These are phyloP conservation scores for Artibeus jamaicensis DNA, from an alignment of 2,797 vertebrate genomes.

Conservation along the genomic window DNA sequence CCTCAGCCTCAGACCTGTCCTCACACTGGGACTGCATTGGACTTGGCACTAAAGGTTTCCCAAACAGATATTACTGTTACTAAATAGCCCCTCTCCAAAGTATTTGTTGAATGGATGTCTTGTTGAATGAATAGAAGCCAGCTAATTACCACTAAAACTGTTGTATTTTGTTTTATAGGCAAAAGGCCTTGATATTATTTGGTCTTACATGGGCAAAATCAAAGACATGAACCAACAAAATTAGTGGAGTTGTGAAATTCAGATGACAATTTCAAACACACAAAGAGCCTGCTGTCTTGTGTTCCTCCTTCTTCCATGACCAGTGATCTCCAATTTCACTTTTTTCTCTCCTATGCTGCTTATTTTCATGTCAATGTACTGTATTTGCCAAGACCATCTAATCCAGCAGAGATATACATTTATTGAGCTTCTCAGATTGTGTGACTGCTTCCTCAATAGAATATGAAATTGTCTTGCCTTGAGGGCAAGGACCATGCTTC, in stretches of 20 bases:
- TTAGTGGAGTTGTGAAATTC: background rate
- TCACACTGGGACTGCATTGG: background rate
- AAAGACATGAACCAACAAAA: background rate
- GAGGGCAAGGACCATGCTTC: background rate
- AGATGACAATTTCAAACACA: background rate
- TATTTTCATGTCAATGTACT: background rate
- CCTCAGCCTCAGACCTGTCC: background rate
- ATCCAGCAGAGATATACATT: background rate
- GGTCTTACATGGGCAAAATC: background rate
- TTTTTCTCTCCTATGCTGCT: background rate
- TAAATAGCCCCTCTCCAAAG: background rate
- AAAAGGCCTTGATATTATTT: background rate
- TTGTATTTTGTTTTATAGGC: background rate
- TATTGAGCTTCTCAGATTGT: background rate
- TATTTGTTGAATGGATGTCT: background rate
- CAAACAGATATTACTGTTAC: background rate
- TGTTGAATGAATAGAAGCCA: background rate
- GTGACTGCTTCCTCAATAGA: background rate
- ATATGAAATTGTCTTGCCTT: background rate
- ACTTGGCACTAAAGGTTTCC: background rate
- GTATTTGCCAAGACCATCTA: background rate
- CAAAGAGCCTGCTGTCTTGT: background rate
- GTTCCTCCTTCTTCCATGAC: background rate
- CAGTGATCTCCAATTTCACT: background rate
- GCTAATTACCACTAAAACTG: background rate